A percentile compares a stretch with the other conserved stretches of the same genome.
Evolutionary conservation across 2,888 invertebrate species (phyloP).

Genomic region (Calephelis perditalis): DNA sequence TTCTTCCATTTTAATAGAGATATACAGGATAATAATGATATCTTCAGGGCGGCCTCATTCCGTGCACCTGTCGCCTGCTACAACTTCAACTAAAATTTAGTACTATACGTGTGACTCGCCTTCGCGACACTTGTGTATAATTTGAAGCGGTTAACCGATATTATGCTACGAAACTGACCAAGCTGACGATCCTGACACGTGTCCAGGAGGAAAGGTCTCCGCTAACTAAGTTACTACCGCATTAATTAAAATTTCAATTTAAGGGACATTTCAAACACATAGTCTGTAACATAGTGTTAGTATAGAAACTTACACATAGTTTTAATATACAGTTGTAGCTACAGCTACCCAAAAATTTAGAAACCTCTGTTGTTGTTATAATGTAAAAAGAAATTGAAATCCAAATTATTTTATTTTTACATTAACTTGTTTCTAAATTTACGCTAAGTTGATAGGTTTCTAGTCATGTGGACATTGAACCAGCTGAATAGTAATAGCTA

Average conservation of each 20-base stretch:
- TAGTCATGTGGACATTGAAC: too few species aligned
- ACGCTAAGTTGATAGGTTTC: too few species aligned
- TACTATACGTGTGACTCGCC: conserved; percentile 60
- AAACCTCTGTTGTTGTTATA: too few species aligned
- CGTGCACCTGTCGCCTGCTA: conserved; percentile 66
- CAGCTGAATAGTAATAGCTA: too few species aligned
- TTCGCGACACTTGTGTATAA: conserved; percentile 63
- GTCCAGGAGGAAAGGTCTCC: conserved; percentile 22
- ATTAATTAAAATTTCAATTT: conserved; percentile 1
- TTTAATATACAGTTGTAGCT: too few species aligned
- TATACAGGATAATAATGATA: conserved; percentile 31
- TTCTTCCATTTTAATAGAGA: conserved; percentile 19
- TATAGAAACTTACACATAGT: too few species aligned
- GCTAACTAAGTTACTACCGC: conserved; percentile 1
- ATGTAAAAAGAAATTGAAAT: too few species aligned
- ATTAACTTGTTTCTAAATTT: too few species aligned
- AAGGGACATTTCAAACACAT: too few species aligned
- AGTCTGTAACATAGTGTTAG: too few species aligned
- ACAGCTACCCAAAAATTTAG: too few species aligned
- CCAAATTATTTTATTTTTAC: too few species aligned
- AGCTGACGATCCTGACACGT: conserved; percentile 21
- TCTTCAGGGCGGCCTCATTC: conserved; percentile 59
- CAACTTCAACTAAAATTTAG: conserved; percentile 72
- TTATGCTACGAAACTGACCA: conserved; percentile 32
- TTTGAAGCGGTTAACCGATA: conserved; percentile 62